Base-by-base conservation (phyloP, 2,888 invertebrate genomes). In the Sesamia inferens region DNA sequence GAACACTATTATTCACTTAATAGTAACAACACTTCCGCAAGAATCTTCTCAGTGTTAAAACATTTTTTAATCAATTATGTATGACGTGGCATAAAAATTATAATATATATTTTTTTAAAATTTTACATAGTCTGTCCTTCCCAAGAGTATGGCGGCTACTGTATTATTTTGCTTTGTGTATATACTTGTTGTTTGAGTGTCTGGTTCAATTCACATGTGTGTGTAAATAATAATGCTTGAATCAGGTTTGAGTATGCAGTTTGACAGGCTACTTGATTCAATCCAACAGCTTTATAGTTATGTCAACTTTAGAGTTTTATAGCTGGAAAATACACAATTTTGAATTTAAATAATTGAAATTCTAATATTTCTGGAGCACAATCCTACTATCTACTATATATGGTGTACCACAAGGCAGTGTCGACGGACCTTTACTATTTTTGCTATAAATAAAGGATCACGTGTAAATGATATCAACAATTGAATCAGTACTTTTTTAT, bases 171-270 rank as follows among this genome's bases (percentile, higher is more conserved):
- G 81, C 44, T 47, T 66, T 71, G 68, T 62, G 22, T 70, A 31
- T 76, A 67, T 75, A 16, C 66, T 58, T 55, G 74, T 65, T 54
- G n/a, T 65, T n/a, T 66, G 2, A 4, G 51, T 57, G 16, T 48
- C 11, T 67, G 58, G 48, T n/a, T 48, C 14, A 22, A 39, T 47
- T 0, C 10, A 14, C 31, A 14, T 57, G 31, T 59, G 55, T 57
- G 55, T 61, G 44, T 62, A 14, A 69, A 48, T 57, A 39, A 54
- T 57, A 81, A 44, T 67, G 65, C 44, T 51, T 31, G 82, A 76
- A 82, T 85, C 82, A 71, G 66, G 82, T 85, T 82, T 78, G 55
- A 48, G 70, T 73, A 8, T 85, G 68, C 82, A 82, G 57, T 71
- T 71, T 24, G 76, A 22, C 42, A 0, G 54, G 63, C 51, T 55